These are phyloP conservation scores for Lasaia peninsularis DNA, from an alignment of 1,140 invertebrate species.

Conservation along the genomic window DNA sequence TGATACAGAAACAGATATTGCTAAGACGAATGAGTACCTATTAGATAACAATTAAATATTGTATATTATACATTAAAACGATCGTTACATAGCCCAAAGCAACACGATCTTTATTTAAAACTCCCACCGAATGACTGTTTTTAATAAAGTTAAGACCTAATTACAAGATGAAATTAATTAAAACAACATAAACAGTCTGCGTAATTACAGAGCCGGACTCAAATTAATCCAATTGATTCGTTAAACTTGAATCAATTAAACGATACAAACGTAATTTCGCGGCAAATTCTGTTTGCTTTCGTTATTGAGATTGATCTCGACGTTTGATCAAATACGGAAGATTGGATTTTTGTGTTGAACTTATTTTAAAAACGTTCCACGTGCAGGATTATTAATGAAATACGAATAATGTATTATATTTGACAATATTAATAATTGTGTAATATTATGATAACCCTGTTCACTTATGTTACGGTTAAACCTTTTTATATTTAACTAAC, in stretches of 20 bases:
- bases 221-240: conserved; percentile 10
- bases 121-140: neutral
- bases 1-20: no score
- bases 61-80: no score
- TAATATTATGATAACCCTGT: no score
- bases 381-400: no score
- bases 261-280: conserved; percentile 12
- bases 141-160: conserved; percentile 1
- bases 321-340: conserved; percentile 10
- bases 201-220: neutral
- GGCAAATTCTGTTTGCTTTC: conserved; percentile 11
- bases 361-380: neutral
- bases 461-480: no score
- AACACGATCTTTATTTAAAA: neutral
- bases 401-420: no score
- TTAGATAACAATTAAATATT: no score
- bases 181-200: conserved; percentile 10
- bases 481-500: no score
- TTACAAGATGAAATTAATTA: conserved; percentile 10
- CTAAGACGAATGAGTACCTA: no score
- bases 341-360: conserved; percentile 3
- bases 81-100: neutral
- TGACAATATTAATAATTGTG: no score
- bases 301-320: conserved; percentile 12
- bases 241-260: conserved; percentile 11